Evolutionary conservation across 2,888 invertebrate genomes (phyloP).

Genomic region (Hetaerina titia): DNA sequence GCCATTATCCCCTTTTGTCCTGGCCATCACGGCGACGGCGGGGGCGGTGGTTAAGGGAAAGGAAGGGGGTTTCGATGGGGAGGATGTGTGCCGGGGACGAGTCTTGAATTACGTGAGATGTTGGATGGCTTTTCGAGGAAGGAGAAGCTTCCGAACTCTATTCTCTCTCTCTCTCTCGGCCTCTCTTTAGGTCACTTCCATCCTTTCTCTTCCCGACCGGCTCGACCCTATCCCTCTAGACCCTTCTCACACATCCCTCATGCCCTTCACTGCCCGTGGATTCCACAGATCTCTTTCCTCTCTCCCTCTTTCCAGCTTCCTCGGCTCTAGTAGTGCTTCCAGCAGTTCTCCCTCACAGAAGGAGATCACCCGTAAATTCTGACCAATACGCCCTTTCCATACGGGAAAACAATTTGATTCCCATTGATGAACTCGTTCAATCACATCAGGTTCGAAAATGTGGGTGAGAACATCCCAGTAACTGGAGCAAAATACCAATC

Average conservation of each 20-base stretch:
- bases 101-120: conserved; percentile 63
- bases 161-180: background rate
- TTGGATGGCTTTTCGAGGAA: background rate
- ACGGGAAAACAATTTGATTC: no score
- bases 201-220: background rate
- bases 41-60: background rate
- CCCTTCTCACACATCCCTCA: background rate
- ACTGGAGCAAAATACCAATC: no score
- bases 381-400: no score
- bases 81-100: conserved; percentile 8
- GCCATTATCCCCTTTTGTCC: conserved; percentile 59
- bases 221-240: background rate
- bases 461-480: no score
- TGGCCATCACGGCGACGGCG: background rate
- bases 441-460: no score
- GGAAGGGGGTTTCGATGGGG: background rate
- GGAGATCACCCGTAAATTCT: background rate
- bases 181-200: background rate
- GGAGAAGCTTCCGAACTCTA: background rate
- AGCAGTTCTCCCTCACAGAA: no score
- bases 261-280: background rate
- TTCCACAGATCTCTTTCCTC: background rate
- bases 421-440: no score
- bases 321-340: no score
- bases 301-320: background rate